Evolutionary conservation across 2,888 invertebrate species (phyloP).

Genomic region (Volucella inflata): DNA sequence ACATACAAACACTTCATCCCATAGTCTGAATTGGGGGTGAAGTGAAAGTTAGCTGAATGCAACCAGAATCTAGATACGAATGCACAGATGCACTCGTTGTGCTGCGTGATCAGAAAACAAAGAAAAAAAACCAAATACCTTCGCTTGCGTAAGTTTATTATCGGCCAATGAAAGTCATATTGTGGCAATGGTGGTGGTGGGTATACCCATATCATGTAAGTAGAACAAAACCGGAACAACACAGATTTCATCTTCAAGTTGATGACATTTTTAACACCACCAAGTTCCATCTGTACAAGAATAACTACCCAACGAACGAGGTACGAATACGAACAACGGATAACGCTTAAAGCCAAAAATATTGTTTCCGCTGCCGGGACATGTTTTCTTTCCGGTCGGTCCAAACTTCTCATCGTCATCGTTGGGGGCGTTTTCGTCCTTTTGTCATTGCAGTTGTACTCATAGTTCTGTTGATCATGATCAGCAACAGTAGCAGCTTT

Average conservation of each 20-base stretch:
- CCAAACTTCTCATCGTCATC: conserved; percentile 57
- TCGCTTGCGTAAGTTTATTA: conserved; percentile 57
- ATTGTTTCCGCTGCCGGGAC: conserved; percentile 74
- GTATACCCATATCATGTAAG: conserved; percentile 53
- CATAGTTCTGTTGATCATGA: conserved; percentile 66
- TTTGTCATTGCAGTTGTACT: conserved; percentile 3
- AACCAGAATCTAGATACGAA: conserved; percentile 3
- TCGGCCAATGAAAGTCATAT: conserved; percentile 72
- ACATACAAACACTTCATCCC: background rate
- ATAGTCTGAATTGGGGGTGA: background rate
- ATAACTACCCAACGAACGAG: conserved; percentile 6
- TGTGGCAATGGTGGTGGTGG: conserved; percentile 46
- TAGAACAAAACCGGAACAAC: conserved; percentile 59
- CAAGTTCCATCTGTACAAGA: background rate
- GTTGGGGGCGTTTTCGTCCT: background rate
- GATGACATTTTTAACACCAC: conserved; percentile 68
- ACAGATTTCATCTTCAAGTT: conserved; percentile 68
- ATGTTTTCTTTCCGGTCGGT: conserved; percentile 74
- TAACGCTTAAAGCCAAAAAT: conserved; percentile 74
- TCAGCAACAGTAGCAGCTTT: conserved; percentile 46
- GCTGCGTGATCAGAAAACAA: conserved; percentile 63
- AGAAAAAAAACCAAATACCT: conserved; percentile 29
- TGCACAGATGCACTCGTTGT: background rate
- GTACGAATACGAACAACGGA: conserved; percentile 53
- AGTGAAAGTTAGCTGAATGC: background rate